Base-by-base conservation (phyloP, 2,113 vertebrate species). In the Zosterops hypoxanthus region DNA sequence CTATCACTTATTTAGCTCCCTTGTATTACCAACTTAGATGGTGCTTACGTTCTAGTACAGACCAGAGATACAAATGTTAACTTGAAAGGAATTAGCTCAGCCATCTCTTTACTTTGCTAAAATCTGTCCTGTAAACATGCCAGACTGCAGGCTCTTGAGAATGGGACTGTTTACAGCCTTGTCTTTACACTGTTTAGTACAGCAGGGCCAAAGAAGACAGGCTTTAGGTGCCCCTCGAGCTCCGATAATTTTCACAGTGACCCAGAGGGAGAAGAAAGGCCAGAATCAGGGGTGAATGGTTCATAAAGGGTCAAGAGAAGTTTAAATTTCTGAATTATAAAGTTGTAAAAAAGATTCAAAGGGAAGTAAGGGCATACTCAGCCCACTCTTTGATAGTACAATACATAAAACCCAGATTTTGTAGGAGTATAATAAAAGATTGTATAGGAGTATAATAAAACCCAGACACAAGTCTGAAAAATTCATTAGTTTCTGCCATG, bases 361-460 rank as follows among this genome's bases (percentile, higher is more conserved):
- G 75, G 86, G 86, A 96, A 95, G 61, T 80, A 78, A 95, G 81
- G 75, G 64, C 46, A 76, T 91, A 57, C 47, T 89, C 77, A 92
- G 69, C 83, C 75, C 83, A 87, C 56, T 76, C 21, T 91, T 84
- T 95, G 39, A 61, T 85, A 96, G 81, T 94, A 91, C 16, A 61
- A 84, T 88, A 82, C 64, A 92, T 92, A 96, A 95, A 97, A 68
- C 19, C 2, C 47, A 71, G 77, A 56, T 86, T 94, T 97, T 95
- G 72, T 86, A 96, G 94, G 91, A 94, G 65, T 84, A 94, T 88
- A 95, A 95, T 95, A 97, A 97, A 97, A 97, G 70, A 80, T 94
- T 97, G 91, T 94, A 95, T 94, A 97, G 75, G 82, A 90, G 63
- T 82, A 41, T 94, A 96, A 95, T 95, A 96, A 97, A 97, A 96